Evolutionary conservation across 2,888 invertebrate genomes (phyloP).

Genomic region (Psococerastis gibbosa): DNA sequence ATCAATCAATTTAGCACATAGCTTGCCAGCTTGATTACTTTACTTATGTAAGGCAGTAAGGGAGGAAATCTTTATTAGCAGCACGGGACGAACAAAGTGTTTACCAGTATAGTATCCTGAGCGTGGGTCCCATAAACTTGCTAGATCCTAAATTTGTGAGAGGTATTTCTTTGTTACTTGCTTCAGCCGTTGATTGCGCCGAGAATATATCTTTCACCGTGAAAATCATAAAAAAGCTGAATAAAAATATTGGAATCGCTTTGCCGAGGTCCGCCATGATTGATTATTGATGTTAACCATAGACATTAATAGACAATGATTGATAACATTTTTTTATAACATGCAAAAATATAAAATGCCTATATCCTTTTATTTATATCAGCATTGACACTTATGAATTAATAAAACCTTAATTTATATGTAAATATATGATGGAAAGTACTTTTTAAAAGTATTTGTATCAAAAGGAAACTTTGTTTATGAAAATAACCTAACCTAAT

Average conservation of each 20-base stretch:
- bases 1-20: no score
- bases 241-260: constrained; percentile 16
- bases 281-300: no score
- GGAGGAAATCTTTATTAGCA: no score
- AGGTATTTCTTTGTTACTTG: constrained; percentile 34
- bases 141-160: constrained; percentile 51
- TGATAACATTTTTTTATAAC: background rate
- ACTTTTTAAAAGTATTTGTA: no score
- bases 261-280: constrained; percentile 18
- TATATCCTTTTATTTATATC: no score
- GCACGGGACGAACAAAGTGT: no score
- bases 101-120: constrained; percentile 79
- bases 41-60: constrained; percentile 13
- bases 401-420: no score
- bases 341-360: background rate
- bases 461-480: no score
- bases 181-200: constrained; percentile 23
- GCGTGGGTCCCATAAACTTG: constrained; percentile 48
- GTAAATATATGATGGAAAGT: no score
- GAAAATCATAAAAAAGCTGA: constrained; percentile 17
- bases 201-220: constrained; percentile 18
- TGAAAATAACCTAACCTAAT: no score
- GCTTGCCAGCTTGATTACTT: constrained; percentile 1
- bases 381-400: no score
- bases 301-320: no score